Evolutionary conservation across 2,888 invertebrate species (phyloP), one percentile per base, ranked within the genome.

Genomic region (Boloria euphrosyne): DNA sequence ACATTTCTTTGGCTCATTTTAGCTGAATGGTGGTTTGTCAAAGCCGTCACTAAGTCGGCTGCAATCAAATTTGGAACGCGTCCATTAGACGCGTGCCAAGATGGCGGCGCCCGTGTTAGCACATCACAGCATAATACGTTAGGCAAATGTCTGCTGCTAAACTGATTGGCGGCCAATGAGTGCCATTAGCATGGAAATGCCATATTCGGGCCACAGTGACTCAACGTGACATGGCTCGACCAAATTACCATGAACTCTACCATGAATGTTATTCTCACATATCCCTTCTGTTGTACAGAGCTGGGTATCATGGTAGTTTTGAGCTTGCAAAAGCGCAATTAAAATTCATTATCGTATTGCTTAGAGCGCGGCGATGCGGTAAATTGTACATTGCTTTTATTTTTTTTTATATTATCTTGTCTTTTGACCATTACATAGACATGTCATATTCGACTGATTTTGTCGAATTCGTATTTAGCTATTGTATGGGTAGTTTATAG

Each of bases 151-250:
- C 75, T 72, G 77, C 74, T 74, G 83, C 86, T 87, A 86, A 87
- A 83, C 83, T 86, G 84, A 86, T 87, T 88, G 86, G 82, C 87
- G 78, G 77, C 78, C 85, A 86, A 88, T 86, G 85, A 86, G 84
- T 80, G 82, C 76, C 80, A 85, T 89, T 89, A 88, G 83, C 87
- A 77, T 78, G 79, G 78, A 78, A 79, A 84, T 78, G 85, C 81
- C 82, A 81, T 79, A 85, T 83, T 81, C 74, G 77, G 82, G 77
- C 76, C 78, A 74, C 76, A 73, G 74, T 81, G 82, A 80, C 76
- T 85, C 82, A 83, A 78, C 77, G 81, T 78, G 83, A 85, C 83
- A 84, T 68, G 75, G 59, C 47, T 58, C 62, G 68, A 73, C 78
- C 76, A 77, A 38, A 55, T n/a, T 66, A 66, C 70, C 64, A 65